Base-by-base conservation (phyloP, 2,888 invertebrate genomes). In the Pseudanteris insignis region DNA sequence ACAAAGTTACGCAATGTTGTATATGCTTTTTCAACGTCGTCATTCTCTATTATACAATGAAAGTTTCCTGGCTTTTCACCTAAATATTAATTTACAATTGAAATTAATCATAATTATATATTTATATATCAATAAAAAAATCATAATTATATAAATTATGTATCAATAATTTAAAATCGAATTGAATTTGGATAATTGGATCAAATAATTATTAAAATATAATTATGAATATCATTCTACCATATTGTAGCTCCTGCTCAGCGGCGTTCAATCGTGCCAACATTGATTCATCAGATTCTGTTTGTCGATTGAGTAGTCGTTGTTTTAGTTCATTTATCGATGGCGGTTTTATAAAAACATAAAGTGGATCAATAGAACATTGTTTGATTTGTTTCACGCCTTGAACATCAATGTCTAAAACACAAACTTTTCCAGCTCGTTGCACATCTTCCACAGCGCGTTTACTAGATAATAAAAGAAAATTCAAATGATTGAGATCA, bases 291-390 rank as follows among this genome's bases (percentile, higher is more conserved):
- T 94, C 92, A 1, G 90, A 90, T 82, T 99, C 99, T 0, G 97
- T 96, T 59, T 92, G 91, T 47, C 99, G 86, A 1, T 83, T 84
- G 10, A 88, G 83, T 46, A 94, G 81, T 25, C 93, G 84, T 46
- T 84, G 83, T 76, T 91, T 93, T 62, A 97, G 82, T 69, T 88
- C 89, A 25, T 86, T 84, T 62, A 95, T 78, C 3, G 89, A 90
- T 2, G 96, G 98, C n/a, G 98, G 96, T 82, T 91, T 91, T 24
- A 99, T 86, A 78, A 96, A 96, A 12, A 99, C 88, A 65, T 90
- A 88, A 70, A 91, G 82, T 0, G 96, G 92, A 77, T 93, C 86
- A 6, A 97, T 82, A 72, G 91, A 87, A 12, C 91, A 89, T 50
- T 86, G 84, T 74, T 92, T 93, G 7, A 98, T 88, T 79, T 88